Base-by-base conservation (phyloP, 2,113 vertebrate species). In the Catagonus wagneri region DNA sequence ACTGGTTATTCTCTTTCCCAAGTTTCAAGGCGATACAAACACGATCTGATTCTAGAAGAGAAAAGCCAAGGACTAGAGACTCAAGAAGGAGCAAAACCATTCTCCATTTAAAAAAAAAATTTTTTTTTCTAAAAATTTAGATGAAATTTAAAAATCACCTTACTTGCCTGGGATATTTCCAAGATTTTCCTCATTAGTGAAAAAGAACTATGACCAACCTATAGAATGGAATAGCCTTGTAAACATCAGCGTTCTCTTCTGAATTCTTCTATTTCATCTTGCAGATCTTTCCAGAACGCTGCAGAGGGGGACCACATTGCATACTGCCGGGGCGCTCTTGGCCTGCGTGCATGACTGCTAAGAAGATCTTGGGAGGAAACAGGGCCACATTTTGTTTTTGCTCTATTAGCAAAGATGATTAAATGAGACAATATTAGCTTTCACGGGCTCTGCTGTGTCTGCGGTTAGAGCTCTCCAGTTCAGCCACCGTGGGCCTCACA, bases 341-440 rank as follows among this genome's bases (percentile, higher is more conserved):
- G 54, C 15, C 84, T 66, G 52, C 36, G 14, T 85, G 14, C 86
- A 19, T 61, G 63, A 71, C 36, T 58, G 39, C 79, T 95, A 79
- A 93, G 74, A 83, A 69, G 71, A 89, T 86, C 63, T 81, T 92
- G 65, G 66, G 95, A 90, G 66, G n/a, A 90, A 97, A 80, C 29
- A 71, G 0, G 14, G 60, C 79, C 71, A 87, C 83, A 93, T 81
- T 94, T 96, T 93, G 85, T 89, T 96, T 96, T 96, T 96, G 80
- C 76, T 92, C 13, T 75, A 56, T 97, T 96, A 92, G 69, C 89
- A 97, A 96, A 94, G 76, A 96, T 81, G 89, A 98, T 97, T 97
- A 97, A 98, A 97, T 92, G 71, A 98, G 87, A 96, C 83, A 96
- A 89, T 94, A 85, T 96, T 95, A 97, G 94, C 20, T 87, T 20